A percentile compares a stretch with the other conserved stretches of the same genome.
phyloP scores from a whole-genome alignment of 2,888 invertebrate species.

The Oxycera nigricornis region DNA sequence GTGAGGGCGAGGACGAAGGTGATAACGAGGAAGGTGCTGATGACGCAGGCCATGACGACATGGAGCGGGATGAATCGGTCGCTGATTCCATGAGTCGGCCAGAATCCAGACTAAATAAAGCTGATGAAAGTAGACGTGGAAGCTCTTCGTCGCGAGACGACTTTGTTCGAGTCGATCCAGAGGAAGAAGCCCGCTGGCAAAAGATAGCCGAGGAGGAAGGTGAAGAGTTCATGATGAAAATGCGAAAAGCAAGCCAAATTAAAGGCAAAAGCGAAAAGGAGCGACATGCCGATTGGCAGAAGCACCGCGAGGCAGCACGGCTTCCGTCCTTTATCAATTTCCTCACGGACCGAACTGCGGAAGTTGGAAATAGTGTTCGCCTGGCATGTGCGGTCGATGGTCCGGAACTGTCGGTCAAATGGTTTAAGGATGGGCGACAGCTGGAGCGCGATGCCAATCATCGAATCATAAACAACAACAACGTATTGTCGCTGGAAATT shows the following conservation, averaged over 20 bases:
- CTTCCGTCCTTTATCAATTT: conserved; percentile 62
- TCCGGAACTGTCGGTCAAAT: conserved; percentile 73
- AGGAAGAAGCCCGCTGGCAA: conserved; percentile 59
- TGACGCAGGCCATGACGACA: conserved; percentile 51
- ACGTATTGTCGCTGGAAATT: conserved; percentile 66
- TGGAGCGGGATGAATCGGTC: conserved; percentile 50
- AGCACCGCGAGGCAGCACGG: conserved; percentile 59
- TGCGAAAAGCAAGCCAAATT: conserved; percentile 58
- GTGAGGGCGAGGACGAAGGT: conserved; percentile 46
- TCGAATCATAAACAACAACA: conserved; percentile 65
- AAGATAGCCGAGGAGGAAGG: conserved; percentile 59
- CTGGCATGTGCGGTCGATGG: conserved; percentile 81
- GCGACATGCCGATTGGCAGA: conserved; percentile 60
- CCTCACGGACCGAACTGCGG: conserved; percentile 77
- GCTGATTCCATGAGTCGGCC: conserved; percentile 45
- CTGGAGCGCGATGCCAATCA: conserved; percentile 61
- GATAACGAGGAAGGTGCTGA: conserved; percentile 47
- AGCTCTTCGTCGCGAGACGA: conserved; percentile 57
- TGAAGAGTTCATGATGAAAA: conserved; percentile 58
- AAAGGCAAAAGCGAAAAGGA: conserved; percentile 58
- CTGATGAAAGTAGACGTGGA: conserved; percentile 53
- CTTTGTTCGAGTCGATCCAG: conserved; percentile 57
- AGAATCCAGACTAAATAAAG: conserved; percentile 19
- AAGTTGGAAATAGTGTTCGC: conserved; percentile 76
- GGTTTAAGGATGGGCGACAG: conserved; percentile 74